phyloP scores from a whole-genome alignment of 2,888 invertebrate species.

The Rhingia campestris region DNA sequence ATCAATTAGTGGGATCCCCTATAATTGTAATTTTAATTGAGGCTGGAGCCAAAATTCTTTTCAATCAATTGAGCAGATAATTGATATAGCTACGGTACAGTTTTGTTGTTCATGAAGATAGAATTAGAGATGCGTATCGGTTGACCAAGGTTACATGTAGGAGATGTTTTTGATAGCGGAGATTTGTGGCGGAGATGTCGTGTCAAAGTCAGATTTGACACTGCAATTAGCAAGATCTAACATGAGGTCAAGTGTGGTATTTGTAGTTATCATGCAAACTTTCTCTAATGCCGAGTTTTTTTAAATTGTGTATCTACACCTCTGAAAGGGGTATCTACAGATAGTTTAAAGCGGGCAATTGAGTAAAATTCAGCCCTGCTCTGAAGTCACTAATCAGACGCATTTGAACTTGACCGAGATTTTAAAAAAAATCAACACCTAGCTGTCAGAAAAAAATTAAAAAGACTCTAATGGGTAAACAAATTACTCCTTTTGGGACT shows the following conservation, averaged over 20 bases:
- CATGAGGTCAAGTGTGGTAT: too few relatives aligned
- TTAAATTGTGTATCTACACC: too few relatives aligned
- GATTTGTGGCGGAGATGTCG: not conserved
- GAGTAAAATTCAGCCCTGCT: not conserved
- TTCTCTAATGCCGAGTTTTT: too few relatives aligned
- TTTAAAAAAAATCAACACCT: not conserved
- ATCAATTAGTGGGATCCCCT: slow-evolving; percentile 32
- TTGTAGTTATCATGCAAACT: not conserved
- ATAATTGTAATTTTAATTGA: slow-evolving; percentile 49
- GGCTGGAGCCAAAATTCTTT: slow-evolving; percentile 63
- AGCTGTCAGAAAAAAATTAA: too few relatives aligned
- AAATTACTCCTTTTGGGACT: too few relatives aligned
- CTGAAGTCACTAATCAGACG: too few relatives aligned
- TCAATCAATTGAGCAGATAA: slow-evolving; percentile 51
- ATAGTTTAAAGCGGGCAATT: too few relatives aligned
- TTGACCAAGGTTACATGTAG: slow-evolving; percentile 19
- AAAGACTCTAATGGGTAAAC: too few relatives aligned
- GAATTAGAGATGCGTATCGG: not conserved
- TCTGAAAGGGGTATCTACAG: too few relatives aligned
- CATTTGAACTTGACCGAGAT: not conserved
- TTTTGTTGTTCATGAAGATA: not conserved
- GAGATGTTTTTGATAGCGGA: not conserved
- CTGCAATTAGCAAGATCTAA: too few relatives aligned
- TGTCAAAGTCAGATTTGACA: too few relatives aligned
- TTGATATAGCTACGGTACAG: slow-evolving; percentile 4